These are phyloP conservation scores for Dermatophagoides farinae DNA, from an alignment of 1,140 invertebrate species.

Conservation along the genomic window DNA sequence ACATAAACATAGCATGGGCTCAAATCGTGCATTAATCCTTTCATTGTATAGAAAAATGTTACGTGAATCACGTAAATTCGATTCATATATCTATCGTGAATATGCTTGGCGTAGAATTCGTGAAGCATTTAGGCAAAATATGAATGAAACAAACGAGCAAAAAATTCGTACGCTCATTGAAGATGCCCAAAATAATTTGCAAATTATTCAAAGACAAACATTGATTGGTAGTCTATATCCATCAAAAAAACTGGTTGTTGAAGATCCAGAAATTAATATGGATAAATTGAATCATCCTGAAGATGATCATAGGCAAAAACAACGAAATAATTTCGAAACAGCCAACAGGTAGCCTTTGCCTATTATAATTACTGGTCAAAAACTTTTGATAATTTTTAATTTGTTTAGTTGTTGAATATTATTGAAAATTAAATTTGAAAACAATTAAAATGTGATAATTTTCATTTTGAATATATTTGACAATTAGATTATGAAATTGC, in stretches of 20 bases:
- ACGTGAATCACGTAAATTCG: conserved; percentile 17
- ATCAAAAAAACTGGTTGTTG: conserved; percentile 17
- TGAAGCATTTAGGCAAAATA: conserved; percentile 25
- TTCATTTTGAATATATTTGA: neutral
- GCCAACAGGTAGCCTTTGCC: neutral
- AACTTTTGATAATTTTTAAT: neutral
- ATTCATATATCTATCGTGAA: conserved; percentile 21
- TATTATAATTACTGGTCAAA: neutral
- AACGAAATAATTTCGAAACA: neutral
- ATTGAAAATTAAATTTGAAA: neutral
- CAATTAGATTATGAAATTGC: neutral
- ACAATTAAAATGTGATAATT: neutral
- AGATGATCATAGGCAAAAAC: neutral
- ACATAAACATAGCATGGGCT: too few species aligned
- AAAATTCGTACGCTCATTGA: conserved; percentile 21
- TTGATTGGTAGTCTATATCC: conserved; percentile 16
- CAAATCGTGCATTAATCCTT: conserved; percentile 11
- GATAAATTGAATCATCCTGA: neutral
- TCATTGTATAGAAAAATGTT: conserved; percentile 18
- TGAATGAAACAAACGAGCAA: conserved; percentile 21
- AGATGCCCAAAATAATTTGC: conserved; percentile 24
- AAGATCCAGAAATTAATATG: neutral
- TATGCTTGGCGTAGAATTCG: conserved; percentile 25
- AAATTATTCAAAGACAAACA: conserved; percentile 25
- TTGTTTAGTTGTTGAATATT: too few species aligned